Evolutionary conservation across 2,113 vertebrate species (phyloP), one percentile per base, ranked within the genome.

Genomic region (Phylloscopus whistleri): DNA sequence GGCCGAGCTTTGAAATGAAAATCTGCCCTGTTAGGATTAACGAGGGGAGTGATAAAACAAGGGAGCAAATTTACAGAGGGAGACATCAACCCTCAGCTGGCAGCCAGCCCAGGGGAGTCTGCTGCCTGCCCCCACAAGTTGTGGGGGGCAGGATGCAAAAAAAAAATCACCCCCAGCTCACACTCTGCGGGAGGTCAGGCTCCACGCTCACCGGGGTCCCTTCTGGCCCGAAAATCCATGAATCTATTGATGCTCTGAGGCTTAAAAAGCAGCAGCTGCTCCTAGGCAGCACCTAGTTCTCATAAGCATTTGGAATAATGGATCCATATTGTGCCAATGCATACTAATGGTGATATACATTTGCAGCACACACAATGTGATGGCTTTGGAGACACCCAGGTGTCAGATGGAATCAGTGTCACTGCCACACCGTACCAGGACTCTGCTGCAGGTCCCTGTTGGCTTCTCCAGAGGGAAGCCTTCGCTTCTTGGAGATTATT

Each of bases 321-420:
- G 94, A 96, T 97, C 95, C 95, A 96, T 97, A 97, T 97, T 97
- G 95, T 96, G 95, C 95, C 94, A 96, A 97, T 97, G 96, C 95
- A 97, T 97, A 97, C 95, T 97, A 96, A 97, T 97, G 95, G 95
- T 96, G 77, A 96, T 93, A 93, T 96, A 96, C 93, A 92, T 96
- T 94, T 78, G 88, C 83, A 10, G 92, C 92, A 18, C 92, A 18
- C 90, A 95, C 90, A 93, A 86, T 92, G 94, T 52, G 88, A 89
- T 39, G 95, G 95, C 94, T 97, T 95, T 43, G 90, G 96, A 96
- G 96, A 96, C 93, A 96, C 95, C 95, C 86, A 67, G 94, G 95
- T 96, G 94, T 97, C 96, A 96, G 96, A 92, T 90, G 87, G 94
- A 96, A 96, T 97, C 94, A 97, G 79, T 90, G 90, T 96, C 96